Evolutionary conservation across 2,113 vertebrate species (phyloP).

Genomic region (Megatriorchis doriae): DNA sequence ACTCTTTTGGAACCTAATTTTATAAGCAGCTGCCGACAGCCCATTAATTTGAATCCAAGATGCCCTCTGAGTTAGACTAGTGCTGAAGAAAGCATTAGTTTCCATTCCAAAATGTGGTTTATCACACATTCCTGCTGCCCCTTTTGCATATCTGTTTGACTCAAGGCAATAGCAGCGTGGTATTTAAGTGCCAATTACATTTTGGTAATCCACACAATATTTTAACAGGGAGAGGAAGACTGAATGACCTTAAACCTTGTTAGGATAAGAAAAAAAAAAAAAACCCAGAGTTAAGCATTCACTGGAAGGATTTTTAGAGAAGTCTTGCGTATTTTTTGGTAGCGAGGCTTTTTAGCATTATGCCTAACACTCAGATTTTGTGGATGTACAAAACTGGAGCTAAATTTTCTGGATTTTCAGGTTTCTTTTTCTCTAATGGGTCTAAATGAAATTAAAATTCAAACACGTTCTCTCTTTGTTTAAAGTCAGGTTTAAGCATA

Average conservation of each 20-base stretch:
- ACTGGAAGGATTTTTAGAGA: constrained; percentile 40
- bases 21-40: constrained; percentile 60
- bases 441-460: neutral
- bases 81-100: constrained; percentile 56
- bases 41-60: constrained; percentile 71
- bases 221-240: constrained; percentile 37
- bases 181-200: constrained; percentile 20
- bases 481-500: neutral
- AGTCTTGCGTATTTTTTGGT: neutral
- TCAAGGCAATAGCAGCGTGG: constrained; percentile 1
- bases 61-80: constrained; percentile 42
- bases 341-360: neutral
- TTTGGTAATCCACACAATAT: constrained; percentile 11
- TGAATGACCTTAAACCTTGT: constrained; percentile 49
- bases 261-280: constrained; percentile 29
- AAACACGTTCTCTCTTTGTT: neutral
- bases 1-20: constrained; percentile 67
- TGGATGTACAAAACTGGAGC: neutral
- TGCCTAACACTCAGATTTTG: neutral
- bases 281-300: constrained; percentile 12
- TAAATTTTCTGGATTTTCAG: neutral
- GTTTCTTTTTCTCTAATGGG: neutral
- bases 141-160: constrained; percentile 60
- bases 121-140: constrained; percentile 50
- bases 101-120: constrained; percentile 60